Evolutionary conservation across 2,113 vertebrate genomes (phyloP).

Genomic region (Archocentrus centrarchus): DNA sequence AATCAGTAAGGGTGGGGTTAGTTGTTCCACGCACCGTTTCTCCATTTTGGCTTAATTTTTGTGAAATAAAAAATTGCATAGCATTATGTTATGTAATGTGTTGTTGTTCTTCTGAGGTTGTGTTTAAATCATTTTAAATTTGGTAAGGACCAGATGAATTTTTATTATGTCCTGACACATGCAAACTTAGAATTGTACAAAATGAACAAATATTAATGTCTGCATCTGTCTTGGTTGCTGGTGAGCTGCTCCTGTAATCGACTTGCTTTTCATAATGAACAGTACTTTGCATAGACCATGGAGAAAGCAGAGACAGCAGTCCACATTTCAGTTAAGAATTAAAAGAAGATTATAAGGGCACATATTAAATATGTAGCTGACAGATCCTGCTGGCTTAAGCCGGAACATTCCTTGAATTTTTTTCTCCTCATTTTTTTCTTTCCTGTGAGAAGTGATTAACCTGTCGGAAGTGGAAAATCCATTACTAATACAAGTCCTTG

Average conservation of each 20-base stretch:
- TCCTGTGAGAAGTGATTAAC: conserved; percentile 52
- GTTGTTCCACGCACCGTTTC: background rate
- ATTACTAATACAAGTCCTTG: conserved; percentile 35
- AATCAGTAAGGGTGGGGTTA: no score
- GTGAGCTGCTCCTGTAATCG: background rate
- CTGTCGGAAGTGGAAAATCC: conserved; percentile 61
- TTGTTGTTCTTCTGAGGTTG: background rate
- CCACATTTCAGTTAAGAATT: background rate
- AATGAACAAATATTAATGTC: background rate
- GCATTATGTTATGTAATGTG: background rate
- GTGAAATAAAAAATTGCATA: no score
- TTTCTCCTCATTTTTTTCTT: conserved; percentile 23
- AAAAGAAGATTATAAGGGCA: background rate
- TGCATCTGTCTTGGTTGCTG: background rate
- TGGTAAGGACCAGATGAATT: background rate
- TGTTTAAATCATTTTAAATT: background rate
- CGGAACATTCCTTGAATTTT: conserved; percentile 16
- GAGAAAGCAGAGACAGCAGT: background rate
- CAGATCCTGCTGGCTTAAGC: background rate
- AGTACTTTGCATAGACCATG: background rate
- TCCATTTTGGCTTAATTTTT: background rate
- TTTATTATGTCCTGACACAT: background rate
- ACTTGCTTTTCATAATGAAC: background rate
- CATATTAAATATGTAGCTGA: background rate
- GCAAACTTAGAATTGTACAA: background rate